phyloP scores from a whole-genome alignment of 2,888 invertebrate genomes.

The Hirudinaria manillensis region DNA sequence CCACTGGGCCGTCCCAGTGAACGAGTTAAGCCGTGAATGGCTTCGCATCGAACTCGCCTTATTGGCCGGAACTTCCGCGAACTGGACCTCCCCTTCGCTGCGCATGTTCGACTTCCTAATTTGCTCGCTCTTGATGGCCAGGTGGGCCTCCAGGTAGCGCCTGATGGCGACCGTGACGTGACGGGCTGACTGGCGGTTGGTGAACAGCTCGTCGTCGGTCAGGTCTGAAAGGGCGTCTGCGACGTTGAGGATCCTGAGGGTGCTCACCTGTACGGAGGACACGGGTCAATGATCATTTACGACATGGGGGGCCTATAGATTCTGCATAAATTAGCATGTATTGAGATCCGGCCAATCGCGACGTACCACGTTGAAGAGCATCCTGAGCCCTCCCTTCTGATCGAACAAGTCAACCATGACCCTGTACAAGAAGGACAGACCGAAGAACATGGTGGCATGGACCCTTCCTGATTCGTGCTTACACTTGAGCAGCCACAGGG shows the following conservation, averaged over 20 bases:
- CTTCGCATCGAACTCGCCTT: constrained; percentile 49
- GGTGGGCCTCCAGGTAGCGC: constrained; percentile 83
- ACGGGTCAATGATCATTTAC: background rate
- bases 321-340: background rate
- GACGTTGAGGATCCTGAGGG: constrained; percentile 75
- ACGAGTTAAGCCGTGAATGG: no score
- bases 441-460: constrained; percentile 96
- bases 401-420: constrained; percentile 91
- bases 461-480: constrained; percentile 95
- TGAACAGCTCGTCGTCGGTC: constrained; percentile 81
- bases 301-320: background rate
- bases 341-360: constrained; percentile 35
- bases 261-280: constrained; percentile 63
- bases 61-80: constrained; percentile 54
- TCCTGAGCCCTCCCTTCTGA: constrained; percentile 82
- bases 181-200: constrained; percentile 79
- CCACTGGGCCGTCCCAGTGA: no score
- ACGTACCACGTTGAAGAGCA: constrained; percentile 81
- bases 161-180: constrained; percentile 84
- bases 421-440: constrained; percentile 84
- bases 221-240: constrained; percentile 55
- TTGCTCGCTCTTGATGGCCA: constrained; percentile 64
- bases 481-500: constrained; percentile 88
- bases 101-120: constrained; percentile 44
- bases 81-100: constrained; percentile 55